Conservation (phyloP, 2,797 vertebrate species). For the Enteromius viviparus region DNA sequence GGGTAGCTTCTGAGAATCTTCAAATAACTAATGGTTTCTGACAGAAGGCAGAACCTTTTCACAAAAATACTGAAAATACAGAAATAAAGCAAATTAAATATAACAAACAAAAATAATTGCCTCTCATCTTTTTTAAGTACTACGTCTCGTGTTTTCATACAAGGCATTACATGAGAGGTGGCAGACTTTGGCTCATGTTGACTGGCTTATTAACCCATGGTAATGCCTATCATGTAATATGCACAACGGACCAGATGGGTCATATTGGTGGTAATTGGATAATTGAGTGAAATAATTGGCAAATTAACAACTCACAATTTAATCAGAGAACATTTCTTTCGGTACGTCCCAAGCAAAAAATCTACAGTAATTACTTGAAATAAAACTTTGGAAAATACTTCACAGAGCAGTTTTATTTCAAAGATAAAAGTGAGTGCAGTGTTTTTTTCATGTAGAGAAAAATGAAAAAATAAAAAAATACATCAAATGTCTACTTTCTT, state of each 20-base stretch:
- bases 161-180: background rate
- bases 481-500: background rate
- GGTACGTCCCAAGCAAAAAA: background rate
- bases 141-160: background rate
- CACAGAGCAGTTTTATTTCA: background rate
- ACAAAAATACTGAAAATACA: background rate
- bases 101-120: background rate
- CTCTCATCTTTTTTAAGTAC: background rate
- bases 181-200: background rate
- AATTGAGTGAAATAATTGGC: background rate
- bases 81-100: background rate
- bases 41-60: background rate
- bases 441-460: background rate
- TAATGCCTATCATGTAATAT: background rate
- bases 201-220: background rate
- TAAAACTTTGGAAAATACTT: background rate
- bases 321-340: background rate
- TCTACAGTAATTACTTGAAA: background rate
- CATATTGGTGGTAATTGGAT: background rate
- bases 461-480: background rate
- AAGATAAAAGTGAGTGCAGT: background rate
- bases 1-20: background rate
- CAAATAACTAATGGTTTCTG: background rate
- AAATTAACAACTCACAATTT: background rate
- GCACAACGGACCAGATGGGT: background rate